Conservation (phyloP, 2,113 vertebrate species). For the Gallinago undulata region DNA sequence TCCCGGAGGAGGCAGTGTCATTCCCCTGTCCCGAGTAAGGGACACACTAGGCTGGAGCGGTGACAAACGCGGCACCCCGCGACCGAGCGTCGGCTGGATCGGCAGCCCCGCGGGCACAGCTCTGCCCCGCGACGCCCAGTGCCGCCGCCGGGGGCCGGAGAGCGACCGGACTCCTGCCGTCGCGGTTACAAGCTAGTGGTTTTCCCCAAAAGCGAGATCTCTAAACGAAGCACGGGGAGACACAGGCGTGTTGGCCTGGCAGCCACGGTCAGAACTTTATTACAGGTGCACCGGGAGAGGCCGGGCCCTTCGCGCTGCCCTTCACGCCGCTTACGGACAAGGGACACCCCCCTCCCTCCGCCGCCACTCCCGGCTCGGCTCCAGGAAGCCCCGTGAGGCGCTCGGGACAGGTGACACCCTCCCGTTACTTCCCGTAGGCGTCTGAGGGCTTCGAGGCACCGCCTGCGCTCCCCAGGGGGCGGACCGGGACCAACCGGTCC, state of each 20-base stretch:
- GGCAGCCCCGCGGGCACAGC: neutral
- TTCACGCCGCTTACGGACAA: neutral
- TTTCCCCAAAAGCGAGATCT: neutral
- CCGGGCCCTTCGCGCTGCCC: neutral
- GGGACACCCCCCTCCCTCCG: neutral
- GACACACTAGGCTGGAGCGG: neutral
- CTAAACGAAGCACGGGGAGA: neutral
- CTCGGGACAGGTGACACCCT: neutral
- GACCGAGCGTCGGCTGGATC: neutral
- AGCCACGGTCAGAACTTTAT: neutral
- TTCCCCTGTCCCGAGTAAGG: neutral
- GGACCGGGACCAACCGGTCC: neutral
- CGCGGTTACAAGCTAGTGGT: too few relatives aligned
- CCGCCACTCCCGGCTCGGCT: fast-evolving
- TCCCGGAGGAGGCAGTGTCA: neutral
- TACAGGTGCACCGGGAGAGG: fast-evolving
- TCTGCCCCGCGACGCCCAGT: neutral
- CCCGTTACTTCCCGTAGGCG: neutral
- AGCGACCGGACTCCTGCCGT: neutral
- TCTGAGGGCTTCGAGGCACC: neutral
- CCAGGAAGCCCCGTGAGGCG: neutral
- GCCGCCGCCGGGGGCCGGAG: neutral
- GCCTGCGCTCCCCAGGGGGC: neutral
- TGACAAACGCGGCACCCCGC: neutral
- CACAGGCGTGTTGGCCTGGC: neutral